A percentile compares a stretch with the other conserved stretches of the same genome.
phyloP scores from a whole-genome alignment of 2,113 vertebrate species.

The Electrona antarctica region DNA sequence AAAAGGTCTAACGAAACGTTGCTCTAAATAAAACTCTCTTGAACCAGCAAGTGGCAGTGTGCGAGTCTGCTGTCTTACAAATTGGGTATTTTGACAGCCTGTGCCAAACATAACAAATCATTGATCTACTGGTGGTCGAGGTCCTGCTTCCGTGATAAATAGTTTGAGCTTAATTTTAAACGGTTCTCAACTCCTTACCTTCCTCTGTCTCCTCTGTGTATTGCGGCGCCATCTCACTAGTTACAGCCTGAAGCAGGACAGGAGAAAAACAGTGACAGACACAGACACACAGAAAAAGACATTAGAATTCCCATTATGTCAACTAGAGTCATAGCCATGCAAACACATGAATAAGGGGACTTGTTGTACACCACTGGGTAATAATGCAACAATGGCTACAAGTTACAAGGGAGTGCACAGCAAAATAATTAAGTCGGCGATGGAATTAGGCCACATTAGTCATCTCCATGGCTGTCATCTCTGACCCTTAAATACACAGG shows the following conservation, averaged over 20 bases:
- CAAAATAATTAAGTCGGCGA: constrained; percentile 12
- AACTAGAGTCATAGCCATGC: constrained; percentile 11
- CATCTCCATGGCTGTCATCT: constrained; percentile 13
- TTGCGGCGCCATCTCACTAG: constrained; percentile 74
- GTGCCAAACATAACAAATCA: too few species aligned
- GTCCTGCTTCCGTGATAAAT: too few species aligned
- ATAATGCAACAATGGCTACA: constrained; percentile 24
- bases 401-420: constrained; percentile 2
- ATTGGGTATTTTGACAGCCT: too few species aligned
- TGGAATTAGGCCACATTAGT: constrained; percentile 16
- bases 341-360: constrained; percentile 10
- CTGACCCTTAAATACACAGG: background rate
- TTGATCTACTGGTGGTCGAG: too few species aligned
- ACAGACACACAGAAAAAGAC: background rate
- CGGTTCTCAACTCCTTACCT: constrained; percentile 65
- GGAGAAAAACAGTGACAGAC: background rate
- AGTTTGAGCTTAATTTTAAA: too few species aligned
- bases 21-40: too few species aligned
- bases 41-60: too few species aligned
- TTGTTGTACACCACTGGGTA: constrained; percentile 17
- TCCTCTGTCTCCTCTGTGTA: constrained; percentile 79
- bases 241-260: constrained; percentile 66
- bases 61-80: too few species aligned
- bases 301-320: constrained; percentile 19
- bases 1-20: too few species aligned